Base-by-base conservation (phyloP, 1,140 invertebrate species). In the Chionoecetes opilio region DNA sequence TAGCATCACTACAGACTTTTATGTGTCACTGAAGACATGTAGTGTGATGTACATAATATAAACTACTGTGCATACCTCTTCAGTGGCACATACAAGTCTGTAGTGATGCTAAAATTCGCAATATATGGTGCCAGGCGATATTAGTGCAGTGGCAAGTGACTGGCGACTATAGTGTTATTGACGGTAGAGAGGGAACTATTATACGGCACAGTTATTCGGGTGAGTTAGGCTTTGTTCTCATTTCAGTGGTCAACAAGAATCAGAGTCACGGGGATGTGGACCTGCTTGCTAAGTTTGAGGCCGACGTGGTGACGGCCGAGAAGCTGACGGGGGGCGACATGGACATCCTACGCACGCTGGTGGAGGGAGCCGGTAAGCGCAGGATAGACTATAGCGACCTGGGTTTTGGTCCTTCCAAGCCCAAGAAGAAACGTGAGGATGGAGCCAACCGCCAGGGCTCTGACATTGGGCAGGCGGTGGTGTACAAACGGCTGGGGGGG, bases 371-470 rank as follows among this genome's bases (percentile, higher is more conserved):
- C 17, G 94, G 93, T 95, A 96, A 96, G 90, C 91, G 96, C 85
- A 96, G 96, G 90, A 96, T 96, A 92, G 96, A 96, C 92, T 96
- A 96, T 95, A 96, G 96, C 87, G 94, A 96, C 92, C 89, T 96
- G 31, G 96, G 96, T 31, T 96, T 96, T 96, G 96, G 96, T 26
- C 53, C 92, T n/a, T 88, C 95, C 2, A 96, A 96, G 84, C 86
- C 94, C 34, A 96, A 96, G 95, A 96, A 94, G 53, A 92, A 95
- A 63, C 92, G 92, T 29, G 94, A 94, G 84, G 96, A 96, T n/a
- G 88, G 46, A 32, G 38, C 38, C 34, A 82, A 91, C 82, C 63
- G 90, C 46, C 82, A 34, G 82, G 93, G 86, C 37, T 91, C 95
- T 9, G 96, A 96, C 91, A 96, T 96, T 53, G 95, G 95, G 31